Evolutionary conservation across 2,888 invertebrate genomes (phyloP).

Genomic region (Ptilodon capucinus): DNA sequence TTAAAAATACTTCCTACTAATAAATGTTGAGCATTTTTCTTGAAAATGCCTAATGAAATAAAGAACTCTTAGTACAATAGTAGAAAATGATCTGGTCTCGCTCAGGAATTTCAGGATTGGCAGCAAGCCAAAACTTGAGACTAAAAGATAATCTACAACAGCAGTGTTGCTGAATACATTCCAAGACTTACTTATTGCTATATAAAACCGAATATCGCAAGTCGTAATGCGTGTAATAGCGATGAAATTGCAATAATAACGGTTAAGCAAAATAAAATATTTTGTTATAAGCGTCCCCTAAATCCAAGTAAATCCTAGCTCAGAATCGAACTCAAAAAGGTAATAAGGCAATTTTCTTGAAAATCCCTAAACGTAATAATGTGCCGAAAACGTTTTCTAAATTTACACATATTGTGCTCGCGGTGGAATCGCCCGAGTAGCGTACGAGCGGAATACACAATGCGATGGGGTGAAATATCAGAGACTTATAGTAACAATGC

Average conservation of each 20-base stretch:
- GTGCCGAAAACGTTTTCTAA: conserved; percentile 79
- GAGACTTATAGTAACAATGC: conserved; percentile 52
- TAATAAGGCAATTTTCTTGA: conserved; percentile 81
- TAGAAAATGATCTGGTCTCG: conserved; percentile 17
- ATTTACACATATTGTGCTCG: conserved; percentile 80
- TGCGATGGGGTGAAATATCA: conserved; percentile 61
- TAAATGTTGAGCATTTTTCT: no score
- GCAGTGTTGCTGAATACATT: conserved; percentile 5
- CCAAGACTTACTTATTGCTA: not conserved
- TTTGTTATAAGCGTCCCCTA: conserved; percentile 48
- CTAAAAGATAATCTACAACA: conserved; percentile 20
- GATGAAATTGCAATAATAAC: conserved; percentile 21
- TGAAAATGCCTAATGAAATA: conserved; percentile 8
- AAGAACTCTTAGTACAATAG: not conserved
- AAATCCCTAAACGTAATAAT: conserved; percentile 81
- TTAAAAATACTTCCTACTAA: no score
- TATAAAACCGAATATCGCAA: conserved; percentile 5
- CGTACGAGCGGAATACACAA: conserved; percentile 74
- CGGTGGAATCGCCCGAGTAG: conserved; percentile 68
- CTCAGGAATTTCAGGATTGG: conserved; percentile 23
- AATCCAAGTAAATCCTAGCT: conserved; percentile 71
- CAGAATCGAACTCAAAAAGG: conserved; percentile 74
- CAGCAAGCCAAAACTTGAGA: conserved; percentile 16
- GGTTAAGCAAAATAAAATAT: conserved; percentile 45
- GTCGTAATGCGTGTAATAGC: not conserved